Percentiles rank a stretch among this genome's conserved stretches.
These are phyloP conservation scores for Limnephilus marmoratus DNA, from an alignment of 2,888 invertebrate genomes.

Conservation along the genomic window DNA sequence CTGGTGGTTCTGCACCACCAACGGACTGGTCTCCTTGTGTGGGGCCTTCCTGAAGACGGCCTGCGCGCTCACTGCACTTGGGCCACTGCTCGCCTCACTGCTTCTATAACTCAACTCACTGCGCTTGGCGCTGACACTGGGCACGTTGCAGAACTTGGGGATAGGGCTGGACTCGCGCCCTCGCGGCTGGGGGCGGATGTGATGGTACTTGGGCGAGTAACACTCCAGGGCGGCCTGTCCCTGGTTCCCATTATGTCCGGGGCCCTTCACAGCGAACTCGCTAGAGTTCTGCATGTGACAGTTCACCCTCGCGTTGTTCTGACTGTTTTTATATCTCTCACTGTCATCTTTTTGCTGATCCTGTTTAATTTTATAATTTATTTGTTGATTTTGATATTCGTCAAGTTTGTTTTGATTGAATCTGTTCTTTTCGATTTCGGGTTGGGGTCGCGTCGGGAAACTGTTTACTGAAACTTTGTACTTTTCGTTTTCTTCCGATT, in stretches of 20 bases:
- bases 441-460: slow-evolving; percentile 13
- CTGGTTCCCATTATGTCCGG: slow-evolving; percentile 56
- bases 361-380: slow-evolving; percentile 54
- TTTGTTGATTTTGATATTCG: slow-evolving; percentile 47
- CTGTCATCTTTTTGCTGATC: slow-evolving; percentile 51
- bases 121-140: slow-evolving; percentile 47
- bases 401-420: slow-evolving; percentile 55
- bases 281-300: slow-evolving; percentile 60
- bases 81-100: slow-evolving; percentile 43
- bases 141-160: slow-evolving; percentile 41
- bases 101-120: slow-evolving; percentile 54
- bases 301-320: slow-evolving; percentile 55
- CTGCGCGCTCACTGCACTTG: slow-evolving; percentile 35
- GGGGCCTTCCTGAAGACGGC: slow-evolving; percentile 45
- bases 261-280: slow-evolving; percentile 46
- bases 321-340: slow-evolving; percentile 60
- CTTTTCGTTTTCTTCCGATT: slow-evolving; percentile 49
- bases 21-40: slow-evolving; percentile 42
- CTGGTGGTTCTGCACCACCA: slow-evolving; percentile 43
- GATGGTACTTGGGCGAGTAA: slow-evolving; percentile 76
- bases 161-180: slow-evolving; percentile 48
- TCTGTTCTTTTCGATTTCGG: slow-evolving; percentile 42
- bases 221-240: slow-evolving; percentile 71
- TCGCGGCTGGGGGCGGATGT: slow-evolving; percentile 71
- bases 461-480: slow-evolving; percentile 37